A percentile compares a stretch with the other conserved stretches of the same genome.
phyloP scores from a whole-genome alignment of 2,797 vertebrate species.

The Enteromius viviparus region DNA sequence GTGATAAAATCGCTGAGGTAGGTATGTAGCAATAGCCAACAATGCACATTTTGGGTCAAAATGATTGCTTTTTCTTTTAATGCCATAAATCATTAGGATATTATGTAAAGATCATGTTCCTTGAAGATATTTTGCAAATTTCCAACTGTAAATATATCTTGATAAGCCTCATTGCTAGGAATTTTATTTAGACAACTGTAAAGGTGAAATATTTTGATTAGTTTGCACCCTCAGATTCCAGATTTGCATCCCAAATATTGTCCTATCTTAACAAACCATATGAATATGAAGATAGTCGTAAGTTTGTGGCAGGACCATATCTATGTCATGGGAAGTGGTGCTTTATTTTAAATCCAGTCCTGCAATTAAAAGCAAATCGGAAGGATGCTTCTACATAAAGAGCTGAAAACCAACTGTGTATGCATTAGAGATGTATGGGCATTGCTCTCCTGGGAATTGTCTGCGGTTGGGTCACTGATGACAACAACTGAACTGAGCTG shows the following conservation, averaged over 20 bases:
- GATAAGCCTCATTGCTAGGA: not conserved
- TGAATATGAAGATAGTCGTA: not conserved
- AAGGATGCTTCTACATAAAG: not conserved
- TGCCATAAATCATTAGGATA: not conserved
- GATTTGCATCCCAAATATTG: not conserved
- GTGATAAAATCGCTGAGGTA: too few species aligned
- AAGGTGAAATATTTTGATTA: not conserved
- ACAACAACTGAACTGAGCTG: not conserved
- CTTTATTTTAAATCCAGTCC: not conserved
- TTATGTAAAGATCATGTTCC: not conserved
- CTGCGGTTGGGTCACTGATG: not conserved
- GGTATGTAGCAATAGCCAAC: not conserved
- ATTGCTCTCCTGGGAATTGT: not conserved
- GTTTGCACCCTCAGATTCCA: not conserved
- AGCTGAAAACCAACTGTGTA: not conserved
- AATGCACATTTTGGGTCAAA: not conserved
- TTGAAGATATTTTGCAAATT: not conserved
- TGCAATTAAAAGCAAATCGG: not conserved
- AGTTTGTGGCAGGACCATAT: not conserved
- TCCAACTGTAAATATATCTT: too few species aligned
- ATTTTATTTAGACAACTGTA: not conserved
- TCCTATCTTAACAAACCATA: not conserved
- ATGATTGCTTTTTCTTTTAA: not conserved
- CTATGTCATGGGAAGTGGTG: not conserved
- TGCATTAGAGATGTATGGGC: not conserved